phyloP scores from a whole-genome alignment of 1,140 invertebrate species.

The Choristoneura fumiferana region DNA sequence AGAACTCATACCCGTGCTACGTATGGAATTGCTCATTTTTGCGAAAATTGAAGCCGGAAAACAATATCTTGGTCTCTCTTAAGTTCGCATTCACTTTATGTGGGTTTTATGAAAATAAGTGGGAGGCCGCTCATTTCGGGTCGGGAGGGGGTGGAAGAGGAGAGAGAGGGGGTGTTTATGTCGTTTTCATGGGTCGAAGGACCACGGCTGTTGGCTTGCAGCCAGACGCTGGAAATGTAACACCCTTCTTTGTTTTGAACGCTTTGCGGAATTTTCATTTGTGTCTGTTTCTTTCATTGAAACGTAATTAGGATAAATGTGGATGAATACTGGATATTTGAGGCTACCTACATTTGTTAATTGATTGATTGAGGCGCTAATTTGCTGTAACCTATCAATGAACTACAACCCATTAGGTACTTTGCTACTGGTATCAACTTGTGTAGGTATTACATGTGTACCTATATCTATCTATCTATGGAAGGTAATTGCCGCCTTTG shows the following conservation, averaged over 20 bases:
- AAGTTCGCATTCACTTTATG: conserved; percentile 53
- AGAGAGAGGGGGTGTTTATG: conserved; percentile 52
- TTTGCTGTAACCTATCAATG: no score
- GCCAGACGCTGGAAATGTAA: conserved; percentile 44
- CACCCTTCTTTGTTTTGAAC: conserved; percentile 48
- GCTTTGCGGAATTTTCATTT: conserved; percentile 36
- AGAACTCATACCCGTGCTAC: neutral
- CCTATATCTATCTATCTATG: no score
- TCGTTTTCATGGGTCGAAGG: conserved; percentile 60
- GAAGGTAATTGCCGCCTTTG: no score
- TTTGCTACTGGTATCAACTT: no score
- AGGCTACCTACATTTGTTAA: no score
- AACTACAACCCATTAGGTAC: no score
- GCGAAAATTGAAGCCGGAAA: conserved; percentile 34
- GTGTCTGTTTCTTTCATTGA: conserved; percentile 37
- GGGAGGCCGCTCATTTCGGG: conserved; percentile 69
- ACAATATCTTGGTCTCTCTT: conserved; percentile 49
- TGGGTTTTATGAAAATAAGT: conserved; percentile 71
- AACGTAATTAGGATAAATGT: conserved; percentile 32
- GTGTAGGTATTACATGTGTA: no score
- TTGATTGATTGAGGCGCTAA: no score
- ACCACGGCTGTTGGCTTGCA: conserved; percentile 45
- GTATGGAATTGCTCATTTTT: conserved; percentile 30
- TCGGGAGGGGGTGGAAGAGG: conserved; percentile 35
- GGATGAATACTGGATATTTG: no score